phyloP scores from a whole-genome alignment of 30 jellyfish, hydroid and myxozoan genomes.

The Hydractinia echinata region DNA sequence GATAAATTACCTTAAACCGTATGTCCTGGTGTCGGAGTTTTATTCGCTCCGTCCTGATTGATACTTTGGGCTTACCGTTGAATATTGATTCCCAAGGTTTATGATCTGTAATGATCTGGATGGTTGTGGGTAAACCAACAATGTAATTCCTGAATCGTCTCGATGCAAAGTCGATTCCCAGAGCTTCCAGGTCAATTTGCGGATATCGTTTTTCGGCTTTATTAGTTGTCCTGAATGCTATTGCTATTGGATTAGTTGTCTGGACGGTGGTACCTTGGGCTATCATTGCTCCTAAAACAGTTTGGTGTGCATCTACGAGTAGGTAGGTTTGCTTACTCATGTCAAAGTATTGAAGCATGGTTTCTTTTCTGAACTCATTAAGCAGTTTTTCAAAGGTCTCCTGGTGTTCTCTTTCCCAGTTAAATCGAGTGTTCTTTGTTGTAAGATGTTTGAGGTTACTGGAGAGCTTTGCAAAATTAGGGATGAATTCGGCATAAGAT shows the following conservation, averaged over 20 bases:
- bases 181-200: slow-evolving; percentile 53
- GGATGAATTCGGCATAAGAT: slow-evolving; percentile 38
- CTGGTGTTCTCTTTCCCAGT: slow-evolving; percentile 29
- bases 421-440: slow-evolving; percentile 1
- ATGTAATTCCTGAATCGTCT: slow-evolving; percentile 37
- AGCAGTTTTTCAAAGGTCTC: slow-evolving; percentile 24
- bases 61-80: slow-evolving; percentile 6
- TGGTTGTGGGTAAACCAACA: slow-evolving; percentile 41
- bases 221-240: slow-evolving; percentile 42
- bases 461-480: slow-evolving; percentile 41
- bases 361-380: neutral
- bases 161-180: slow-evolving; percentile 42
- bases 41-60: slow-evolving; percentile 31
- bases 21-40: slow-evolving; percentile 27
- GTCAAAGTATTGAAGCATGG: slow-evolving; percentile 22
- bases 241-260: slow-evolving; percentile 38
- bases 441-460: slow-evolving; percentile 30
- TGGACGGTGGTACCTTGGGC: slow-evolving; percentile 30
- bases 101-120: slow-evolving; percentile 38
- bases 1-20: neutral
- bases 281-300: slow-evolving; percentile 23
- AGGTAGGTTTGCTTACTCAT: neutral
- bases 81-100: slow-evolving; percentile 30
- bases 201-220: slow-evolving; percentile 38
- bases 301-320: slow-evolving; percentile 23